A percentile compares a stretch with the other conserved stretches of the same genome.
These are phyloP conservation scores for Lasioglossum morio DNA, from an alignment of 2,888 invertebrate genomes.

Conservation along the genomic window DNA sequence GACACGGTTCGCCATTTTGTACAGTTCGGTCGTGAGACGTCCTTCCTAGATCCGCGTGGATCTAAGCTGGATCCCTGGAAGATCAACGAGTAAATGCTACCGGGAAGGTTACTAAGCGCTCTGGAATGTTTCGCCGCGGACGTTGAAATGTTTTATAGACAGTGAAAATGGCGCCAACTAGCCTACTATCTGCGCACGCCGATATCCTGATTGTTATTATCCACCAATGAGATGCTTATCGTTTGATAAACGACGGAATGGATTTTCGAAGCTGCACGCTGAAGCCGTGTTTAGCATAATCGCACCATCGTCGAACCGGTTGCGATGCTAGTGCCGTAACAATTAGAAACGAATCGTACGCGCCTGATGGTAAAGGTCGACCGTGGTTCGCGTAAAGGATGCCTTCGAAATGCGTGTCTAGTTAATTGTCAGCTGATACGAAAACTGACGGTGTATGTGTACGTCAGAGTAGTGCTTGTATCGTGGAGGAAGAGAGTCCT, in stretches of 20 bases:
- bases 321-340: conserved; percentile 56
- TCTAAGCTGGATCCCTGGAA: background rate
- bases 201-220: conserved; percentile 42
- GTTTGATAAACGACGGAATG: conserved; percentile 20
- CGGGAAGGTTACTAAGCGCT: conserved; percentile 26
- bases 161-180: conserved; percentile 10
- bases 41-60: background rate
- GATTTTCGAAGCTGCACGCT: conserved; percentile 38
- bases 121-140: conserved; percentile 35
- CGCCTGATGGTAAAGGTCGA: conserved; percentile 58
- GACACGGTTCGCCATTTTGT: background rate
- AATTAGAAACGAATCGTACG: conserved; percentile 53
- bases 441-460: background rate
- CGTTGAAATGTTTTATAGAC: background rate
- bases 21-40: background rate
- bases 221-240: conserved; percentile 52
- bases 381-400: conserved; percentile 44
- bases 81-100: conserved; percentile 9
- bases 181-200: background rate
- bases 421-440: background rate
- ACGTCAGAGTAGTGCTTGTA: background rate
- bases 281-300: conserved; percentile 60
- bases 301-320: conserved; percentile 62
- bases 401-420: conserved; percentile 4
- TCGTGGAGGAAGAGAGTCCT: too few species aligned